Evolutionary conservation across 2,797 vertebrate genomes (phyloP).

Genomic region (Gouania willdenowi): DNA sequence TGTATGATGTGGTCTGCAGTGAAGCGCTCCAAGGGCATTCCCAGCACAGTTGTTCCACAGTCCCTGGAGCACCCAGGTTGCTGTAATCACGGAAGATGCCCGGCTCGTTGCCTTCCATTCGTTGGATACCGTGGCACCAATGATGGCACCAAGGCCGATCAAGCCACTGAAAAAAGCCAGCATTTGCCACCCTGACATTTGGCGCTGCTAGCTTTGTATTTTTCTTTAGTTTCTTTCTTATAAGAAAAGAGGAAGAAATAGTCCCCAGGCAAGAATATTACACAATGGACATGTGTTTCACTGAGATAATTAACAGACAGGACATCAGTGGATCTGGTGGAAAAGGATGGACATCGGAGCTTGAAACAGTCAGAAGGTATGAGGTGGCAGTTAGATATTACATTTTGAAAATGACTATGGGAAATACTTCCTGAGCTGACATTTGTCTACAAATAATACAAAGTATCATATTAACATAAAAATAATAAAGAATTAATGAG

Average conservation of each 20-base stretch:
- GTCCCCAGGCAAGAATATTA: conserved; percentile 61
- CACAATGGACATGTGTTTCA: conserved; percentile 72
- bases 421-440: conserved; percentile 12
- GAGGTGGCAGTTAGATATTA: conserved; percentile 56
- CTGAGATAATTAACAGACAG: conserved; percentile 73
- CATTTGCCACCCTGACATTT: conserved; percentile 86
- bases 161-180: conserved; percentile 81
- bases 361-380: conserved; percentile 24
- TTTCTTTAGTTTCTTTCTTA: conserved; percentile 13
- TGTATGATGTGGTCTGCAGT: conserved; percentile 83
- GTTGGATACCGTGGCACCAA: conserved; percentile 84
- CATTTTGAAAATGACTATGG: conserved; percentile 34
- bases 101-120: conserved; percentile 91
- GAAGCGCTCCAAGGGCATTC: conserved; percentile 87
- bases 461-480: conserved; percentile 78
- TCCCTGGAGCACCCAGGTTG: conserved; percentile 92
- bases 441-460: conserved; percentile 27
- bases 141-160: conserved; percentile 81
- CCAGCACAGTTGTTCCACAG: conserved; percentile 93
- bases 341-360: conserved; percentile 16
- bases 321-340: conserved; percentile 56
- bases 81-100: conserved; percentile 90
- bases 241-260: conserved; percentile 35
- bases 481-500: conserved; percentile 68
- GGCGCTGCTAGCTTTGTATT: conserved; percentile 6